A percentile compares a stretch with the other conserved stretches of the same genome.
These are phyloP conservation scores for Tanypteryx hageni DNA, from an alignment of 2,888 invertebrate genomes.

Conservation along the genomic window DNA sequence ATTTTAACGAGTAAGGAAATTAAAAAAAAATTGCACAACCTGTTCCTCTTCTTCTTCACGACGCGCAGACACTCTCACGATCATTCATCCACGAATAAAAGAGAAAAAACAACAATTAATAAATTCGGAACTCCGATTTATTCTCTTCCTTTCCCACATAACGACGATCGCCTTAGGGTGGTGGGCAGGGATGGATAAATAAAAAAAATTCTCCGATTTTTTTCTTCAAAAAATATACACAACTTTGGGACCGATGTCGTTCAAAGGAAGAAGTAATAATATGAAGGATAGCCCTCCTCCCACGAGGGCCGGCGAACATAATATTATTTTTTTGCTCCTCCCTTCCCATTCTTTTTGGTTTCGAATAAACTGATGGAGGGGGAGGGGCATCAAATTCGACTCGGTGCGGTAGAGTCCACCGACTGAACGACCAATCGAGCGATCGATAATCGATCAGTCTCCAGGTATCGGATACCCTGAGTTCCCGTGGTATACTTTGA, in stretches of 20 bases:
- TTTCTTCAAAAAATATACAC: conserved; percentile 8
- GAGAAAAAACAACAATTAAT: neutral
- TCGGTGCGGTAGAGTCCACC: too few species aligned
- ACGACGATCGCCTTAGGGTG: too few species aligned
- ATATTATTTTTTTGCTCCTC: too few species aligned
- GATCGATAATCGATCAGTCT: neutral
- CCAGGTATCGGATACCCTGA: conserved; percentile 56
- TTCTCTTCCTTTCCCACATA: neutral
- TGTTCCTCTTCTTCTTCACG: neutral
- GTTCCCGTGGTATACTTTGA: conserved; percentile 60
- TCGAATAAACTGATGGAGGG: too few species aligned
- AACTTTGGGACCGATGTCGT: neutral
- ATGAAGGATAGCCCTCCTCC: neutral
- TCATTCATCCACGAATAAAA: neutral
- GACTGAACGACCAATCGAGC: too few species aligned
- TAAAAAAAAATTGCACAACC: conserved; percentile 58
- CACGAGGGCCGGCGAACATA: neutral
- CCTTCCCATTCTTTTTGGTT: too few species aligned
- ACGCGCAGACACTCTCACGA: too few species aligned
- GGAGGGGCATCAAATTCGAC: too few species aligned
- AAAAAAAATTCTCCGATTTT: neutral
- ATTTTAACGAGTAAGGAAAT: neutral
- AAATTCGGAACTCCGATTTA: neutral
- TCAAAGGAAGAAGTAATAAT: neutral
- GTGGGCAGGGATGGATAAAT: too few species aligned